Conservation (phyloP, 2,797 vertebrate species). For the Falco concolor region DNA sequence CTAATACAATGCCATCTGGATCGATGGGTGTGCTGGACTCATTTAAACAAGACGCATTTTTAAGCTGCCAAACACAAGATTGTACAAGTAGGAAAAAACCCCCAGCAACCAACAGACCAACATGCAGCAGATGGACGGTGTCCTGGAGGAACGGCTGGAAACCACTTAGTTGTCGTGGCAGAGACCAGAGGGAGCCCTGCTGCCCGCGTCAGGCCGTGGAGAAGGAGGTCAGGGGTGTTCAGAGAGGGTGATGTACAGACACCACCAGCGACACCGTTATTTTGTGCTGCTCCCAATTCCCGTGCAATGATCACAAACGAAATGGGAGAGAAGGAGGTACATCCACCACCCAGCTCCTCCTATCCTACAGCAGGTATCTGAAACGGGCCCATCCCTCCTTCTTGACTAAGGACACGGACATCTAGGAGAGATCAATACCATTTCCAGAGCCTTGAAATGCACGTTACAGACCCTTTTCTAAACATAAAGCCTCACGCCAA, state of each 20-base stretch:
- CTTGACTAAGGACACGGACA: rapidly evolving
- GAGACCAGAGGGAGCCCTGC: neutral
- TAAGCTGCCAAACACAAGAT: neutral
- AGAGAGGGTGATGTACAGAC: rapidly evolving
- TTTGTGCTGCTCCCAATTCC: neutral
- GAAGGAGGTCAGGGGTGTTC: neutral
- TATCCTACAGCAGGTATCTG: neutral
- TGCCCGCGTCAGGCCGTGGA: rapidly evolving
- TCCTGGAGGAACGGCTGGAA: neutral
- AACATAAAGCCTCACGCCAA: neutral
- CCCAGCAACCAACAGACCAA: neutral
- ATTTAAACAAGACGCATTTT: neutral
- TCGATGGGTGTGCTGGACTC: neutral
- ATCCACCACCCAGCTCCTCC: neutral
- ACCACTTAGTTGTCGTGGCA: rapidly evolving
- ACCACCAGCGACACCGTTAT: neutral
- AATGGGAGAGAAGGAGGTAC: neutral
- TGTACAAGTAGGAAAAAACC: neutral
- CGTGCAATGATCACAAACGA: neutral
- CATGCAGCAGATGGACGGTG: neutral
- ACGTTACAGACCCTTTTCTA: neutral
- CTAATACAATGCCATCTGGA: conserved; percentile 20
- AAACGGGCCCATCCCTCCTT: neutral
- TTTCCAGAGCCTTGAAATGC: neutral
- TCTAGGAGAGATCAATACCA: neutral